These are phyloP conservation scores for Morpho achilles DNA, from an alignment of 2,888 invertebrate species.

Conservation along the genomic window DNA sequence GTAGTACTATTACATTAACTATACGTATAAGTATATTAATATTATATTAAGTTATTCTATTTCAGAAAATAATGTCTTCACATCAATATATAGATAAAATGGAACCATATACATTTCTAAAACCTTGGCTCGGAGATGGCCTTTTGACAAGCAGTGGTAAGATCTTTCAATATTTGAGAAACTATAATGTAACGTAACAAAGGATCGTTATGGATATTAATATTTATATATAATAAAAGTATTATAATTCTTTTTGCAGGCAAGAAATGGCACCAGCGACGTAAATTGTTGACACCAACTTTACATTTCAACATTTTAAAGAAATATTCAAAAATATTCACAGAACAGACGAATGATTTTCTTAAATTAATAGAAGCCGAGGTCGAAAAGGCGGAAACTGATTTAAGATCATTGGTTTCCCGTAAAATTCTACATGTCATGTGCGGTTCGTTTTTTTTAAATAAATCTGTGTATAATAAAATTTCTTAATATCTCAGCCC, in stretches of 20 bases:
- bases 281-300: constrained; percentile 81
- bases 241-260: constrained; percentile 43
- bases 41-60: neutral
- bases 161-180: constrained; percentile 37
- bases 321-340: constrained; percentile 59
- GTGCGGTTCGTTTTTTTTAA: no score
- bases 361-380: neutral
- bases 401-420: neutral
- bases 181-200: no score
- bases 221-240: no score
- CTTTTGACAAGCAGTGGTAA: constrained; percentile 52
- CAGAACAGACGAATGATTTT: constrained; percentile 1
- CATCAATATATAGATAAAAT: constrained; percentile 41
- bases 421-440: no score
- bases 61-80: constrained; percentile 19
- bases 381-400: neutral
- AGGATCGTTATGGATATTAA: no score
- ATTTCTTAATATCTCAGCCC: no score
- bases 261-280: constrained; percentile 79
- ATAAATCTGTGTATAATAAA: no score
- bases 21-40: no score
- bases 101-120: constrained; percentile 41
- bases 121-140: constrained; percentile 49
- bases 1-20: no score
- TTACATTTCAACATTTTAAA: constrained; percentile 82